These are phyloP conservation scores for Sparus aurata DNA, from an alignment of 2,797 vertebrate genomes.

Conservation along the genomic window DNA sequence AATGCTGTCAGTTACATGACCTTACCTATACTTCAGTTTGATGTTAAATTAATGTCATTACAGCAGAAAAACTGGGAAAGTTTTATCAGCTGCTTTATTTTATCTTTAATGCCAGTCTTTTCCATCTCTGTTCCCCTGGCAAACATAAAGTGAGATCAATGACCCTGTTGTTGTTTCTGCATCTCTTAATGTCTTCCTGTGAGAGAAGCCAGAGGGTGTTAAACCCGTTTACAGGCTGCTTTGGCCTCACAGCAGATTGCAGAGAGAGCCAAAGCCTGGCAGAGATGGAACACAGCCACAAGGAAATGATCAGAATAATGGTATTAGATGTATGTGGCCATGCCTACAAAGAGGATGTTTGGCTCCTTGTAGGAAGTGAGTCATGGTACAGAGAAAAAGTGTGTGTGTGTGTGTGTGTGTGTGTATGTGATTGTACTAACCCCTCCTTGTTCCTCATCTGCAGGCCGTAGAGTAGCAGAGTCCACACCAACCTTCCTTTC, in stretches of 20 bases:
- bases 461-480: conserved; percentile 92
- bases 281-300: conserved; percentile 35
- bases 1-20: conserved; percentile 8
- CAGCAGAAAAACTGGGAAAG: not conserved
- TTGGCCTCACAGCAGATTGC: conserved; percentile 23
- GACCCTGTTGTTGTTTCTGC: conserved; percentile 43
- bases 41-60: conserved; percentile 30
- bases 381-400: conserved; percentile 13
- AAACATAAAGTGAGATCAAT: conserved; percentile 47
- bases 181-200: conserved; percentile 57
- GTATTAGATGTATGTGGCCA: conserved; percentile 27
- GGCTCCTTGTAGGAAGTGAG: conserved; percentile 33
- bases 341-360: conserved; percentile 4
- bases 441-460: conserved; percentile 35
- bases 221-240: conserved; percentile 28
- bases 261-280: conserved; percentile 38
- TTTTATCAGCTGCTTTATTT: conserved; percentile 12
- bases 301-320: conserved; percentile 48
- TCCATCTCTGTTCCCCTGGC: conserved; percentile 25
- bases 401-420: conserved; percentile 12
- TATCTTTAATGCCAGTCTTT: conserved; percentile 13
- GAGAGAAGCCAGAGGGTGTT: conserved; percentile 47
- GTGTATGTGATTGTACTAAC: conserved; percentile 1
- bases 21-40: conserved; percentile 14
- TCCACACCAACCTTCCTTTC: conserved; percentile 93